phyloP scores from a whole-genome alignment of 2,797 vertebrate species.

The Delichon dasypus region DNA sequence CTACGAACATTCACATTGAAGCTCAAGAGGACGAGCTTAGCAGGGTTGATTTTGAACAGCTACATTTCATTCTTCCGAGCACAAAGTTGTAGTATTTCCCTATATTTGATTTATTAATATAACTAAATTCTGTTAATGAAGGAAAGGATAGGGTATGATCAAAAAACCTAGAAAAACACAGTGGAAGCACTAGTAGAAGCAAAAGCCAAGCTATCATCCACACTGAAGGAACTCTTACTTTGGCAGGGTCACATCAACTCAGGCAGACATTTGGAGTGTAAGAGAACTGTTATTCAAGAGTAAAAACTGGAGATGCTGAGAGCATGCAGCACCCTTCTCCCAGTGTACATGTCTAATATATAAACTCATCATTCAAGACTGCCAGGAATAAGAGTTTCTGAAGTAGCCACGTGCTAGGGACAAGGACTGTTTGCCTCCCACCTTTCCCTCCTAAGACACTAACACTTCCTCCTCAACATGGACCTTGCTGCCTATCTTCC shows the following conservation, averaged over 20 bases:
- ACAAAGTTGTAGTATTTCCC: neutral
- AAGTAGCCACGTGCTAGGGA: neutral
- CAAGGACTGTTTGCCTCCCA: neutral
- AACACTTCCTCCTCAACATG: neutral
- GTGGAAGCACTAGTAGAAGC: neutral
- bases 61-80: neutral
- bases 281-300: neutral
- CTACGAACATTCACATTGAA: neutral
- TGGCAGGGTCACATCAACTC: neutral
- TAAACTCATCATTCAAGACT: neutral
- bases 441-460: neutral
- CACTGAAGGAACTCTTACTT: neutral
- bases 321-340: neutral
- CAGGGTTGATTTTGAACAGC: neutral
- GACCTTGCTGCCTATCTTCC: neutral
- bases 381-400: neutral
- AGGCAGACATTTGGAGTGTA: neutral
- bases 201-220: neutral
- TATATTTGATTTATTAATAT: neutral
- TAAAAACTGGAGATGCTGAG: neutral
- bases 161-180: neutral
- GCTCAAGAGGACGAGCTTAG: conserved; percentile 5
- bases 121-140: neutral
- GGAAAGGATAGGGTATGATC: neutral
- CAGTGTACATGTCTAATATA: neutral